Conservation (phyloP, 2,113 vertebrate species). For the Notothenia coriiceps region DNA sequence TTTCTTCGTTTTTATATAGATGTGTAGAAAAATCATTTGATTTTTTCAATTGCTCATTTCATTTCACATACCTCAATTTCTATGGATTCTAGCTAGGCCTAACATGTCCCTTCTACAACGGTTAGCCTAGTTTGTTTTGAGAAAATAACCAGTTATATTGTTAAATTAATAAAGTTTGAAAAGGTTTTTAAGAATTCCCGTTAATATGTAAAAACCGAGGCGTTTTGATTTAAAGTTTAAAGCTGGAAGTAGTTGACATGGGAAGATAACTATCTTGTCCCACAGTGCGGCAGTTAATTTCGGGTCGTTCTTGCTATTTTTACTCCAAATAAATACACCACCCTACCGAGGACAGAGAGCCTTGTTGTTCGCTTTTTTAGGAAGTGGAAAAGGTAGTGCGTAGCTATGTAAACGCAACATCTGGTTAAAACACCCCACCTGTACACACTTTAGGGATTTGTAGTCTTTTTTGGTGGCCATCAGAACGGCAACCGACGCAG, state of each 20-base stretch:
- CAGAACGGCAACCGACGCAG: neutral
- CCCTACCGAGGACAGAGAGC: too few relatives aligned
- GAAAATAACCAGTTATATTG: neutral
- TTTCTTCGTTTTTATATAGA: too few relatives aligned
- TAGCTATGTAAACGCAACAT: neutral
- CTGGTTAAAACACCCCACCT: neutral
- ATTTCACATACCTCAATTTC: neutral
- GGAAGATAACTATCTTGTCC: constrained; percentile 24
- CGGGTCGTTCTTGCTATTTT: too few relatives aligned
- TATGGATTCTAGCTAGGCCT: neutral
- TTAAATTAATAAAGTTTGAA: neutral
- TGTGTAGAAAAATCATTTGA: too few relatives aligned
- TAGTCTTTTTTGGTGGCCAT: constrained; percentile 31
- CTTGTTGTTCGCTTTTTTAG: neutral
- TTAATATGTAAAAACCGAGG: neutral
- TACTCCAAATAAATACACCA: too few relatives aligned
- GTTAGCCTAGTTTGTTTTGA: neutral
- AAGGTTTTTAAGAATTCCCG: too few relatives aligned
- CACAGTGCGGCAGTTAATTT: neutral
- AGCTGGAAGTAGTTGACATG: neutral
- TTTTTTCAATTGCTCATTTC: neutral
- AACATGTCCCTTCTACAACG: neutral
- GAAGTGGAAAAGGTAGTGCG: neutral
- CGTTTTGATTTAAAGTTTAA: too few relatives aligned
- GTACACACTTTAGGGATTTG: constrained; percentile 68